Evolutionary conservation across 2,888 invertebrate species (phyloP), one percentile per base, ranked within the genome.

Genomic region (Crossocerus cetratus): DNA sequence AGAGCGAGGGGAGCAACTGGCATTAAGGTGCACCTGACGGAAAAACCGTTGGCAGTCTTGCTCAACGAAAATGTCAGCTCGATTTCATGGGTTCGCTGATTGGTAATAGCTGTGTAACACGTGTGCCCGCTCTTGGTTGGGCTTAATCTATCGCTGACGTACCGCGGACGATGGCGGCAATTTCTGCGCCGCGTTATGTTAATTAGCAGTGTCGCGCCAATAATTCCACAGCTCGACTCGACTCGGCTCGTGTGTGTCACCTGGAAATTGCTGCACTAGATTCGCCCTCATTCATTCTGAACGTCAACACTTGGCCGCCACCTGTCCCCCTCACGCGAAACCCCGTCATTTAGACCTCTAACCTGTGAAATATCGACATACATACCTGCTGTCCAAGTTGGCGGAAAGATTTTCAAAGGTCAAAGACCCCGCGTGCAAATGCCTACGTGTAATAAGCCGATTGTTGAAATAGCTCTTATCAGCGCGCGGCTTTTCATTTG

Each of bases 401-500:
- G 8, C 32, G 8, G 42, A n/a, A 21, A 5, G 59, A 78, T 74
- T 74, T 77, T 75, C 81, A 69, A 73, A 55, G 69, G 80, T 68
- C 72, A 76, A 79, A 20, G 79, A 32, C 32, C 32, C 32, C 11
- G 32, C 11, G 32, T 32, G 32, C 32, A 32, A 32, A 32, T 32
- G 5, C 32, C 32, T 8, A 72, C 65, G 66, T 55, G 56, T 66
- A 58, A 49, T 8, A 73, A 20, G 65, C 60, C 45, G 76, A 81
- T 70, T 64, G 55, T 72, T 65, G 18, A 14, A 23, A 65, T 21
- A 4, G 45, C 21, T 63, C 72, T 81, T 81, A 81, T 81, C 80
- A 65, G 55, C 43, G 42, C 42, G 66, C 56, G 66, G 66, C n/a
- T n/a, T n/a, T n/a, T 69, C 60, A 61, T 56, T 20, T 18, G 22